Conservation (phyloP, 1,140 invertebrate genomes). For the Monomorium pharaonis region DNA sequence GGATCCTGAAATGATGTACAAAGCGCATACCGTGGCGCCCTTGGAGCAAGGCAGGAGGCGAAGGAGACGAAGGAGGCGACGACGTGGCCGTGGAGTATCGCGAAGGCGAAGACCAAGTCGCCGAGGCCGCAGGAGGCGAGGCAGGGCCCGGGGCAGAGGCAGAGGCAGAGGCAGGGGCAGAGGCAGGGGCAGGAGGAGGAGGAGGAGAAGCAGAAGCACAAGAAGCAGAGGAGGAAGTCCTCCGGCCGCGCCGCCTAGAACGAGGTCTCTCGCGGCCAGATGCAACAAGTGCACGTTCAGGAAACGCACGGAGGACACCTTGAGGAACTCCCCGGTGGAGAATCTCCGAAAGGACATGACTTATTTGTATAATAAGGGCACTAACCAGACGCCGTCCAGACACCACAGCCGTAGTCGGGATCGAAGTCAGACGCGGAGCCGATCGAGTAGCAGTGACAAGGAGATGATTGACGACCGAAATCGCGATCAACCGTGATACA, state of each 20-base stretch:
- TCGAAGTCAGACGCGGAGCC: slow-evolving; percentile 66
- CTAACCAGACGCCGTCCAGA: slow-evolving; percentile 43
- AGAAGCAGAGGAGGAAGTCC: background rate
- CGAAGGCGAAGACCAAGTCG: background rate
- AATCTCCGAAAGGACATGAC: slow-evolving; percentile 14
- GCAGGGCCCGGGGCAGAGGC: background rate
- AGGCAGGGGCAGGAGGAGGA: background rate
- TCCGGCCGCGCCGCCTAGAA: background rate
- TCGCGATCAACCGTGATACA: slow-evolving; percentile 35
- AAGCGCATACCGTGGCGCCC: background rate
- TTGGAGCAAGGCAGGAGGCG: slow-evolving; percentile 15
- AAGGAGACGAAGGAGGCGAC: slow-evolving; percentile 30
- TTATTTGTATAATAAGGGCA: slow-evolving; percentile 55
- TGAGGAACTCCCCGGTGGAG: slow-evolving; percentile 55
- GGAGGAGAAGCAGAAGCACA: background rate
- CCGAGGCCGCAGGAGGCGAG: background rate
- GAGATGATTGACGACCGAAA: slow-evolving; percentile 57
- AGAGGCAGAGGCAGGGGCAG: background rate
- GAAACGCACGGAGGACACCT: slow-evolving; percentile 34
- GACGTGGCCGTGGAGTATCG: slow-evolving; percentile 37
- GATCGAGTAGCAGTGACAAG: slow-evolving; percentile 72
- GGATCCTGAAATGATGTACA: slow-evolving; percentile 53
- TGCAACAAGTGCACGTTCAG: slow-evolving; percentile 52
- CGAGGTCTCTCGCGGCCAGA: slow-evolving; percentile 13
- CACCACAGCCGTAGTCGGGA: slow-evolving; percentile 55